Evolutionary conservation across 2,888 invertebrate species (phyloP).

Genomic region (Galerucella calmariensis): DNA sequence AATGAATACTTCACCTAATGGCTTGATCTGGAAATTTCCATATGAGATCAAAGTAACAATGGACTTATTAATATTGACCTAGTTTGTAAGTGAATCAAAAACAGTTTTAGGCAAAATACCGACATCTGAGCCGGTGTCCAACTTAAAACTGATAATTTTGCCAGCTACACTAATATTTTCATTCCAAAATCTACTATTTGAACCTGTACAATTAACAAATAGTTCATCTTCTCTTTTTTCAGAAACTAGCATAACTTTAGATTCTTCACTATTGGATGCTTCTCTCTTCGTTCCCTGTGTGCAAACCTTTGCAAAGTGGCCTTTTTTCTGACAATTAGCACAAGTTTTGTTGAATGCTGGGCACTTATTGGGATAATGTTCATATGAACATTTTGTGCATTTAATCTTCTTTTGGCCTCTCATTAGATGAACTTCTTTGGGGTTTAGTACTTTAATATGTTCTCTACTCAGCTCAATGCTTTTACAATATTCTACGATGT

Average conservation of each 20-base stretch:
- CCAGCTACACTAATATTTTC: slow-evolving; percentile 9
- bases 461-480: slow-evolving; percentile 13
- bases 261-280: too few species aligned
- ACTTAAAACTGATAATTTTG: slow-evolving; percentile 15
- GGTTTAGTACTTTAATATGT: slow-evolving; percentile 17
- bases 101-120: slow-evolving; percentile 14
- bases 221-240: too few species aligned
- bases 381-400: slow-evolving; percentile 27
- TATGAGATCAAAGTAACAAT: slow-evolving; percentile 21
- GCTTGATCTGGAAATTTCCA: slow-evolving; percentile 23
- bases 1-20: slow-evolving; percentile 14
- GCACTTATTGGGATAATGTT: slow-evolving; percentile 8
- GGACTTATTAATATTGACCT: slow-evolving; percentile 10
- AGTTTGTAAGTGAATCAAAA: slow-evolving; percentile 5
- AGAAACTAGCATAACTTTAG: too few species aligned
- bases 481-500: slow-evolving; percentile 25
- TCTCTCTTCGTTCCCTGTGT: too few species aligned
- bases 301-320: slow-evolving; percentile 21
- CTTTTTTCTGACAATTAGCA: slow-evolving; percentile 18
- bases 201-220: slow-evolving; percentile 4
- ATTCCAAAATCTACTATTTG: slow-evolving; percentile 7
- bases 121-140: slow-evolving; percentile 21
- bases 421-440: slow-evolving; percentile 11
- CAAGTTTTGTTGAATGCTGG: slow-evolving; percentile 29
- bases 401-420: slow-evolving; percentile 24